These are phyloP conservation scores for Lemur catta DNA, from an alignment of 2,797 vertebrate species.

Conservation along the genomic window DNA sequence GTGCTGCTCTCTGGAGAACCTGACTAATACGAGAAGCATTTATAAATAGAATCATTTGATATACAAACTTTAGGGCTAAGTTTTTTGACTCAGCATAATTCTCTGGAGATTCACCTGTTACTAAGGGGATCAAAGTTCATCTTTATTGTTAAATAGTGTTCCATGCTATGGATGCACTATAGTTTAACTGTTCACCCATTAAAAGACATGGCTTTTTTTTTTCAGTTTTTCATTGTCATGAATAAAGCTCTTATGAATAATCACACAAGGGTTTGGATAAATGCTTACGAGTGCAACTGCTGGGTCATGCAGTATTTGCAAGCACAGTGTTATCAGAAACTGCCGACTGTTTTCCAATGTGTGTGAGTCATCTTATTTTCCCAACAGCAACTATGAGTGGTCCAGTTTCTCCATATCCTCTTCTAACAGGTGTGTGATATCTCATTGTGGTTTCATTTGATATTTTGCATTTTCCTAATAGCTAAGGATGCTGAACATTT, in stretches of 20 bases:
- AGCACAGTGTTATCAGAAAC: background rate
- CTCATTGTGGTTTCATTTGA: no score
- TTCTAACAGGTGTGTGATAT: accelerated
- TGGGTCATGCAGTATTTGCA: no score
- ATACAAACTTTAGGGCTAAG: no score
- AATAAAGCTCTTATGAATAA: background rate
- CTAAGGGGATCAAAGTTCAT: background rate
- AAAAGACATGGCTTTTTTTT: background rate
- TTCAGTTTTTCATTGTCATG: background rate
- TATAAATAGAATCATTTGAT: background rate
- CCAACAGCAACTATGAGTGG: background rate
- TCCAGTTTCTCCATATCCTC: no score
- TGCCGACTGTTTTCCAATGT: no score
- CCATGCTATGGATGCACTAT: accelerated
- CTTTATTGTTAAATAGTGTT: background rate
- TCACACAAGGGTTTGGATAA: background rate
- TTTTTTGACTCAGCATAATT: background rate
- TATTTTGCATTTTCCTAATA: background rate
- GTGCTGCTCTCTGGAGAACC: background rate
- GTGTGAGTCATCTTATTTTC: background rate
- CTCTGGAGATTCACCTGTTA: background rate
- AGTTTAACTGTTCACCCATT: background rate
- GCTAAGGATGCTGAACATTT: background rate
- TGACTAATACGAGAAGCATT: background rate
- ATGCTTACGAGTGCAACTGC: background rate